Evolutionary conservation across 1,140 invertebrate species (phyloP).

Genomic region (Drosophila athabasca): DNA sequence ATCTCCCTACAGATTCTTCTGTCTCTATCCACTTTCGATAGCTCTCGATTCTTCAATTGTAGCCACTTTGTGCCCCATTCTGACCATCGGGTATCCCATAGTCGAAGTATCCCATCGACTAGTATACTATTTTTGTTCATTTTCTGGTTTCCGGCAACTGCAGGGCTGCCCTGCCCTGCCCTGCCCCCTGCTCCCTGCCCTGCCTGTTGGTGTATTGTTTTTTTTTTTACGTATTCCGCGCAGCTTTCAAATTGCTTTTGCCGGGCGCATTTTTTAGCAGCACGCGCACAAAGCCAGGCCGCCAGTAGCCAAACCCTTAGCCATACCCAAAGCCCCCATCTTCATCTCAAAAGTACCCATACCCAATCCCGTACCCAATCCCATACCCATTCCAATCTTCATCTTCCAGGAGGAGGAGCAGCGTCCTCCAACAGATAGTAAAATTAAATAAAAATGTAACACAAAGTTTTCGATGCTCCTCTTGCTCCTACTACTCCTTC

Average conservation of each 20-base stretch:
- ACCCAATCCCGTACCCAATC: background rate
- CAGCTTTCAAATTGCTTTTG: slow-evolving; percentile 79
- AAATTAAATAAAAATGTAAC: slow-evolving; percentile 81
- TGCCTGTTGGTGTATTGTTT: slow-evolving; percentile 57
- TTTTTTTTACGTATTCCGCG: slow-evolving; percentile 78
- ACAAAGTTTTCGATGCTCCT: slow-evolving; percentile 57
- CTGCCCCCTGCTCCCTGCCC: background rate
- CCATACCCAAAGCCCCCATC: too few relatives aligned
- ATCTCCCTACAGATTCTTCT: slow-evolving; percentile 14
- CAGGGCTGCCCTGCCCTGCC: background rate
- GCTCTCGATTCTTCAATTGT: too few relatives aligned
- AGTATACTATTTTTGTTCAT: too few relatives aligned
- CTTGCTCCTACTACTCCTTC: background rate
- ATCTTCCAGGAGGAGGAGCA: slow-evolving; percentile 16
- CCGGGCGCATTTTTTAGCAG: slow-evolving; percentile 75
- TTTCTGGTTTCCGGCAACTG: background rate
- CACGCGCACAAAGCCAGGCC: slow-evolving; percentile 55
- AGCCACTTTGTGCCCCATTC: too few relatives aligned
- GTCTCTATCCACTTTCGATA: background rate
- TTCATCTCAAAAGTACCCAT: slow-evolving; percentile 6
- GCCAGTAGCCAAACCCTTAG: background rate
- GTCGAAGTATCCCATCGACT: too few relatives aligned
- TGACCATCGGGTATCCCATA: too few relatives aligned
- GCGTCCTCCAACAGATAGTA: slow-evolving; percentile 48
- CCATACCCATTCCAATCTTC: background rate